A percentile compares a stretch with the other conserved stretches of the same genome.
Conservation (phyloP, 2,888 invertebrate genomes). For the Byasa hedistus region DNA sequence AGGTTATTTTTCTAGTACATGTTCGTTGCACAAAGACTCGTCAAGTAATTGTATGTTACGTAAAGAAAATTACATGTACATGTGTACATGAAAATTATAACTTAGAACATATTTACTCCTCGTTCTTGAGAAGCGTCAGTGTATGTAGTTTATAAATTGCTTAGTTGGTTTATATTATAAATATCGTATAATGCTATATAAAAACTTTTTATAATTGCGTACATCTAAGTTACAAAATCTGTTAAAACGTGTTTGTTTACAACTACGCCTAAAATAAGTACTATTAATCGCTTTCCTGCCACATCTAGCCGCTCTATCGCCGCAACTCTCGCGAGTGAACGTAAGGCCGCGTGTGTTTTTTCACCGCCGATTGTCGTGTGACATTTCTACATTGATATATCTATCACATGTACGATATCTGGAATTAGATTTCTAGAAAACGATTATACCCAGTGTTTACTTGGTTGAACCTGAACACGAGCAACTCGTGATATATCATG, state of each 20-base stretch:
- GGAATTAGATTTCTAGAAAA: conserved; percentile 26
- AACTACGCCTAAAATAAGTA: neutral
- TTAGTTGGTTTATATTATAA: too few relatives aligned
- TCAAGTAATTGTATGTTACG: too few relatives aligned
- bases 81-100: too few relatives aligned
- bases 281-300: conserved; percentile 4
- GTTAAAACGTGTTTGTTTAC: neutral
- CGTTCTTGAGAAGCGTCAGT: too few relatives aligned
- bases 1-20: too few relatives aligned
- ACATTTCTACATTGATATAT: conserved; percentile 29
- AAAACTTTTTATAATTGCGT: too few relatives aligned
- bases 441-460: conserved; percentile 20
- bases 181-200: too few relatives aligned
- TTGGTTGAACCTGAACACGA: conserved; percentile 1
- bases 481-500: neutral
- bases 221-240: neutral
- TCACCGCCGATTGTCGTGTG: conserved; percentile 25
- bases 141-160: too few relatives aligned
- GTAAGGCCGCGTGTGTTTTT: conserved; percentile 49
- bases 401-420: conserved; percentile 8
- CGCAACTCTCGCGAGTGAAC: conserved; percentile 42
- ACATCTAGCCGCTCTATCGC: conserved; percentile 32
- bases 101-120: too few relatives aligned
- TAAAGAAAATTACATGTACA: too few relatives aligned
- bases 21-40: too few relatives aligned